Percentiles rank a stretch among this genome's conserved stretches.
phyloP scores from a whole-genome alignment of 2,113 vertebrate species.

The Cettia cetti region DNA sequence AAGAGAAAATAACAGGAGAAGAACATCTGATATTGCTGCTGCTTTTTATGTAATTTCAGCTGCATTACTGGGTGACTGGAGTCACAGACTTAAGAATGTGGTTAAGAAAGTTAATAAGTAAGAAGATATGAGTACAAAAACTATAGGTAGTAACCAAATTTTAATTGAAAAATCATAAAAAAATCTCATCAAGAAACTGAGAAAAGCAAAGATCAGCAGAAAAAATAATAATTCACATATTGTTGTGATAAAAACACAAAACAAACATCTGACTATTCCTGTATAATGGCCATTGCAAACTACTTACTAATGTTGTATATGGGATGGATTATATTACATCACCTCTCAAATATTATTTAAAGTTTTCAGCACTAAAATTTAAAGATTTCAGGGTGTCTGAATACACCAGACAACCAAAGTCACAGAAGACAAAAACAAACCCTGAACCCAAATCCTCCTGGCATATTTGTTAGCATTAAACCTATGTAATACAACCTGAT shows the following conservation, averaged over 20 bases:
- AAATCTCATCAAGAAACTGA: background rate
- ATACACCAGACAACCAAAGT: background rate
- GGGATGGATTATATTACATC: background rate
- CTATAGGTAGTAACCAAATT: background rate
- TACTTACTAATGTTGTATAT: background rate
- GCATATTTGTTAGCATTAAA: background rate
- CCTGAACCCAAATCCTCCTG: rapidly evolving
- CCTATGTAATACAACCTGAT: background rate
- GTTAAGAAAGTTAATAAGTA: background rate
- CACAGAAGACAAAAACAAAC: background rate
- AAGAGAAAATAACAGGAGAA: background rate
- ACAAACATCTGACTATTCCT: background rate
- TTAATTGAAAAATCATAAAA: background rate
- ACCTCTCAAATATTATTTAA: background rate
- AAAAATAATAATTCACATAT: background rate
- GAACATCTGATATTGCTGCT: background rate
- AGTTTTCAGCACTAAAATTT: background rate
- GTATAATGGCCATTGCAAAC: background rate
- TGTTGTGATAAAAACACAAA: background rate
- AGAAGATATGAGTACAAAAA: background rate
- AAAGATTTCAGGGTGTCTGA: too few species aligned
- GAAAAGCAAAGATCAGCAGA: background rate
- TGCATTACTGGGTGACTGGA: background rate
- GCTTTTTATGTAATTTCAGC: background rate
- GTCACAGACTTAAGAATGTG: background rate